Evolutionary conservation across 2,113 vertebrate species (phyloP).

Genomic region (Mastomys coucha): DNA sequence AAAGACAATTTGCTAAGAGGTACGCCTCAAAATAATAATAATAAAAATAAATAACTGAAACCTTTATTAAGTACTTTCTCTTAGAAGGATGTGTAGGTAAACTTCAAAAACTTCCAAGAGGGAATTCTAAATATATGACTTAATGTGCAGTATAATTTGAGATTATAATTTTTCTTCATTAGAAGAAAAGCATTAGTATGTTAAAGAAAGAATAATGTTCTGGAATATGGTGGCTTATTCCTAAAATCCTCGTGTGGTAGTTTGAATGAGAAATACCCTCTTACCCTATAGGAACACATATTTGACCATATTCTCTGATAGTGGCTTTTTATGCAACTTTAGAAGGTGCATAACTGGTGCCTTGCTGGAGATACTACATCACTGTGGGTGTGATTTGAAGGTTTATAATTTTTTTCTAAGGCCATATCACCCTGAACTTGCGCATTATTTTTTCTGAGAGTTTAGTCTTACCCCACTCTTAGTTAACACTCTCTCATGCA

Average conservation of each 20-base stretch:
- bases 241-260: neutral
- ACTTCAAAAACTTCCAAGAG: conserved; percentile 17
- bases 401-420: neutral
- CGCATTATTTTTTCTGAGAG: neutral
- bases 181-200: neutral
- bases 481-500: too few species aligned
- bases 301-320: neutral
- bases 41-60: neutral
- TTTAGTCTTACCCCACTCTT: neutral
- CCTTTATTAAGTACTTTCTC: neutral
- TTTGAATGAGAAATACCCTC: neutral
- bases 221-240: neutral
- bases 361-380: neutral
- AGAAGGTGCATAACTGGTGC: neutral
- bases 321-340: neutral
- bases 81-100: conserved; percentile 5
- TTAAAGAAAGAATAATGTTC: neutral
- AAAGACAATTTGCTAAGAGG: conserved; percentile 49
- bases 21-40: neutral
- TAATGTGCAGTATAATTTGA: neutral
- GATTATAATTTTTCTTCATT: neutral
- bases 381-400: neutral
- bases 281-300: neutral
- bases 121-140: neutral
- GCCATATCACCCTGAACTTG: neutral